A percentile compares a stretch with the other conserved stretches of the same genome.
Evolutionary conservation across 2,113 vertebrate species (phyloP).

Genomic region (Pollimyrus isidori): DNA sequence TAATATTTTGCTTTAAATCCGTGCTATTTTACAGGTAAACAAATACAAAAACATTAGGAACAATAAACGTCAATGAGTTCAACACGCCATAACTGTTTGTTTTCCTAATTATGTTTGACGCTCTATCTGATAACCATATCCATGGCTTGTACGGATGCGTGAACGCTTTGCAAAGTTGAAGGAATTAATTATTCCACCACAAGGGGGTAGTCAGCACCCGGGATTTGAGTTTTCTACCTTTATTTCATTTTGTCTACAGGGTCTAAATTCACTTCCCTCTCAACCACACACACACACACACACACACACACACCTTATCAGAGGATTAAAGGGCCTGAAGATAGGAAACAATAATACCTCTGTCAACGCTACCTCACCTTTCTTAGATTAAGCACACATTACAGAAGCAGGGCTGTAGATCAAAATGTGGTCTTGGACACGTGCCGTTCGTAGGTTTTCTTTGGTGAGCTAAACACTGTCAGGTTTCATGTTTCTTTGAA

Average conservation of each 20-base stretch:
- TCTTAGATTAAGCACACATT: not conserved
- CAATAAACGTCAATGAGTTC: not conserved
- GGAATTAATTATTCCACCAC: slow-evolving; percentile 29
- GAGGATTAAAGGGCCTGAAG: not conserved
- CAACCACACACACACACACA: not conserved
- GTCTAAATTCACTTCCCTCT: not conserved
- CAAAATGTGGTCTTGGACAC: not conserved
- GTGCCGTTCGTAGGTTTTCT: not conserved
- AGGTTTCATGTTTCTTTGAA: slow-evolving; percentile 13
- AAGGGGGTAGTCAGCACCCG: slow-evolving; percentile 38
- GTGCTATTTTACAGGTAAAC: not conserved
- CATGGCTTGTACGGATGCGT: not conserved
- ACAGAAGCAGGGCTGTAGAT: not conserved
- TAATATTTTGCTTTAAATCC: not conserved
- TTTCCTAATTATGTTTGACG: not conserved
- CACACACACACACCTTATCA: not conserved
- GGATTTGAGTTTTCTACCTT: not conserved
- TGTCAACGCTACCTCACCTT: not conserved
- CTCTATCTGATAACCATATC: not conserved
- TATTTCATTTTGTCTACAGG: not conserved
- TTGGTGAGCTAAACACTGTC: not conserved
- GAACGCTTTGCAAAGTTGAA: not conserved
- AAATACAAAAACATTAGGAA: not conserved
- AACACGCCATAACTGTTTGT: not conserved
- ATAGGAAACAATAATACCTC: not conserved